phyloP scores from a whole-genome alignment of 1,140 invertebrate species.

The Coenobita brevimanus region DNA sequence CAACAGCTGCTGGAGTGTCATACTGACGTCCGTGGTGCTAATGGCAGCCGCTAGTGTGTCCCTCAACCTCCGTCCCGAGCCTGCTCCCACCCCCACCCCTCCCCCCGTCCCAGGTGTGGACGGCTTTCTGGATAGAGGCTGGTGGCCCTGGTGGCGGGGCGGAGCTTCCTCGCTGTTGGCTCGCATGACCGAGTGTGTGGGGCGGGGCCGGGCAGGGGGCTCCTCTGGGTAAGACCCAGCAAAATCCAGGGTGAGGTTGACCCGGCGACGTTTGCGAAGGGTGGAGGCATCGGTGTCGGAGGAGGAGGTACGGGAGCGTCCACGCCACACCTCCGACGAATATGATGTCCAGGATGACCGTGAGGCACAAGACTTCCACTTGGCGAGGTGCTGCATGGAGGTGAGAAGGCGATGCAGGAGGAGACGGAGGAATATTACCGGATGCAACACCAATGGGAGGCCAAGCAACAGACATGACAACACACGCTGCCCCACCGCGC shows the following conservation, averaged over 20 bases:
- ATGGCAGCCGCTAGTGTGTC: constrained; percentile 71
- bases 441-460: constrained; percentile 77
- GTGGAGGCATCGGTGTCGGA: constrained; percentile 61
- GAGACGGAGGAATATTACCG: constrained; percentile 78
- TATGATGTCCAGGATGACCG: constrained; percentile 71
- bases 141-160: background rate
- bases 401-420: constrained; percentile 78
- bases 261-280: constrained; percentile 54
- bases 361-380: constrained; percentile 75
- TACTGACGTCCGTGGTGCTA: constrained; percentile 67
- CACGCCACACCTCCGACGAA: constrained; percentile 55
- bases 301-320: constrained; percentile 53
- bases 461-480: constrained; percentile 72
- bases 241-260: constrained; percentile 65
- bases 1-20: constrained; percentile 60
- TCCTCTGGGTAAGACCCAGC: constrained; percentile 60
- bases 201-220: constrained; percentile 71
- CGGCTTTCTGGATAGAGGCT: constrained; percentile 8
- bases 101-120: constrained; percentile 28
- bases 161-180: constrained; percentile 46
- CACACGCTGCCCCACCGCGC: constrained; percentile 53
- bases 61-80: constrained; percentile 51
- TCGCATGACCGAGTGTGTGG: background rate
- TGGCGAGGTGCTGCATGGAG: constrained; percentile 74
- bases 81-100: background rate